These are phyloP conservation scores for Echinarachnius parma DNA, from an alignment of 53 echinoderm and acorn worm genomes.

Conservation along the genomic window DNA sequence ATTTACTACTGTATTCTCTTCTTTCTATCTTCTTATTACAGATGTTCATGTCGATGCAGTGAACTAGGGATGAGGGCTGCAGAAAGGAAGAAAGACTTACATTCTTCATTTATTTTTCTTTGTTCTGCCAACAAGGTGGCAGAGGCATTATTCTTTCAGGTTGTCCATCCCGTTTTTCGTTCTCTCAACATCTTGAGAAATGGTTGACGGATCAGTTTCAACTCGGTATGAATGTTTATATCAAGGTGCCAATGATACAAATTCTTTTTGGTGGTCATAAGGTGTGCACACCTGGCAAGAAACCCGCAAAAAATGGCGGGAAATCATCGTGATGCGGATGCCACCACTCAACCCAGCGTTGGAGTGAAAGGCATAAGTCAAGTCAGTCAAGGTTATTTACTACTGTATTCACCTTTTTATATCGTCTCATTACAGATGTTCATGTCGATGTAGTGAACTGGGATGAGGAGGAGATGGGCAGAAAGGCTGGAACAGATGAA, in stretches of 20 bases:
- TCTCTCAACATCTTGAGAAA: too few species aligned
- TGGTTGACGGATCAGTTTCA: too few species aligned
- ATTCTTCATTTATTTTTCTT: not conserved
- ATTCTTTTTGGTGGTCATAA: too few species aligned
- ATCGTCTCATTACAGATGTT: not conserved
- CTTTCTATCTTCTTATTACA: not conserved
- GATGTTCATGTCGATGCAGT: conserved; percentile 12
- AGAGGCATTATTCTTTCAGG: too few species aligned
- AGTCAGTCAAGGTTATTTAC: not conserved
- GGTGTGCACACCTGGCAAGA: too few species aligned
- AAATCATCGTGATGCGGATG: too few species aligned
- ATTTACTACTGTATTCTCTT: not conserved
- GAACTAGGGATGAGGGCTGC: not conserved
- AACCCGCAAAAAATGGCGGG: too few species aligned
- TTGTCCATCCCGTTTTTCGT: too few species aligned
- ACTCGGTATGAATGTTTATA: not conserved
- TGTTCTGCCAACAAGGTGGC: not conserved
- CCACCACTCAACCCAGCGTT: too few species aligned
- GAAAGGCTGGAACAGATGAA: not conserved
- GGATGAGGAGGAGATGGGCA: not conserved
- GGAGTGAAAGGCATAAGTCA: not conserved
- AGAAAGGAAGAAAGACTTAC: not conserved
- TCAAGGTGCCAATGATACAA: too few species aligned
- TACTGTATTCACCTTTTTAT: not conserved
- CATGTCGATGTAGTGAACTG: conserved; percentile 9